Evolutionary conservation across 2,113 vertebrate species (phyloP).

Genomic region (Cephalopholis sonnerati): DNA sequence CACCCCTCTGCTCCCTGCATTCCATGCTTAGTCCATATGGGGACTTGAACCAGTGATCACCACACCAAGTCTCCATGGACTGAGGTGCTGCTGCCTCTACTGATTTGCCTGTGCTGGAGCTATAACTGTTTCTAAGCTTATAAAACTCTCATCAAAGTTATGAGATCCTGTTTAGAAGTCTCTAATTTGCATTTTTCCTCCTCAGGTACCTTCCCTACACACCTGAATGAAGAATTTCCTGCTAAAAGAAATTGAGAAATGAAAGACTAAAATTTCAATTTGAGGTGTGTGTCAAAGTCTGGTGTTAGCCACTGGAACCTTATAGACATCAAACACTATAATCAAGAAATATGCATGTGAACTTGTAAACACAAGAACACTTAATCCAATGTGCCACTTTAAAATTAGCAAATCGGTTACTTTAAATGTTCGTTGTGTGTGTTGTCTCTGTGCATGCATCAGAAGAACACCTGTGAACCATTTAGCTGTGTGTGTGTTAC

Average conservation of each 20-base stretch:
- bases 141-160: not conserved
- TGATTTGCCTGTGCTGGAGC: not conserved
- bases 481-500: slow-evolving; percentile 72
- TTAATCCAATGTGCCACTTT: not conserved
- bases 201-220: not conserved
- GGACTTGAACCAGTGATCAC: too few species aligned
- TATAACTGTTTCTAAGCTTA: not conserved
- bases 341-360: not conserved
- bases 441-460: not conserved
- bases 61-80: too few species aligned
- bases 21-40: too few species aligned
- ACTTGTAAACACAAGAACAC: not conserved
- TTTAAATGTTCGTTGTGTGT: not conserved
- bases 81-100: too few species aligned
- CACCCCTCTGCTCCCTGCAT: too few species aligned
- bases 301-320: not conserved
- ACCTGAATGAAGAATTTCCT: not conserved
- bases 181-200: not conserved
- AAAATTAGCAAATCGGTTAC: not conserved
- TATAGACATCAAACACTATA: not conserved
- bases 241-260: not conserved
- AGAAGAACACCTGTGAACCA: not conserved
- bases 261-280: not conserved
- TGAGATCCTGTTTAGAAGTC: not conserved
- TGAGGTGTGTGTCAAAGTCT: not conserved